Conservation (phyloP, 2,888 invertebrate genomes). For the Parochlus steinenii region DNA sequence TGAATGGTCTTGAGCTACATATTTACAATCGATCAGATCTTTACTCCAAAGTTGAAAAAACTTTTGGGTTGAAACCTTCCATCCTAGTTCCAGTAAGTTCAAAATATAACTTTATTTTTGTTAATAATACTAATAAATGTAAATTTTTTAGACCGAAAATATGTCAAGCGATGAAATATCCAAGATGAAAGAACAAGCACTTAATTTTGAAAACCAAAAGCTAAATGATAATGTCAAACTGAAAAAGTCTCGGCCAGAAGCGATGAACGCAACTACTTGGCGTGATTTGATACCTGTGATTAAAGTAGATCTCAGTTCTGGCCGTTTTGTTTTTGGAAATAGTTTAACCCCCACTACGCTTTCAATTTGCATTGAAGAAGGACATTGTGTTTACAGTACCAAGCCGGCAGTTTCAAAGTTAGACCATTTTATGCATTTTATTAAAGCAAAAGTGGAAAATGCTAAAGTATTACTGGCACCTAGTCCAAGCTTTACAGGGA, state of each 20-base stretch:
- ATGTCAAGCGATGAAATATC: conserved; percentile 36
- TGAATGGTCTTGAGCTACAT: conserved; percentile 90
- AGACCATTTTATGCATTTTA: conserved; percentile 91
- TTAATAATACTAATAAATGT: neutral
- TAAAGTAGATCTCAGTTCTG: conserved; percentile 83
- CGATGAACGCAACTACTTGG: conserved; percentile 80
- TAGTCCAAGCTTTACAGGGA: conserved; percentile 84
- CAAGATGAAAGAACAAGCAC: conserved; percentile 36
- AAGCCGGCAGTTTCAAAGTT: conserved; percentile 86
- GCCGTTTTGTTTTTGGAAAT: conserved; percentile 89
- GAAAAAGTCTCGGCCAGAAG: conserved; percentile 48
- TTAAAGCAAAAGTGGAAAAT: conserved; percentile 88
- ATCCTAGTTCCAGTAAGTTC: conserved; percentile 40
- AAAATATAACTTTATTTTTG: neutral
- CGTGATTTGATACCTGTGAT: conserved; percentile 91
- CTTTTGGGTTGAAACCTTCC: conserved; percentile 68
- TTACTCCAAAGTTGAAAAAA: conserved; percentile 72
- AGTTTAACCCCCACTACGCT: conserved; percentile 84
- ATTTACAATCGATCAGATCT: conserved; percentile 83
- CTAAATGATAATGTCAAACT: conserved; percentile 30
- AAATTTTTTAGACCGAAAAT: conserved; percentile 31
- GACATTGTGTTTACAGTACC: conserved; percentile 86
- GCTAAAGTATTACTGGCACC: conserved; percentile 92
- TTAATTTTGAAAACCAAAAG: conserved; percentile 41
- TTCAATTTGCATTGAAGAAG: conserved; percentile 83